Base-by-base conservation (phyloP, 2,113 vertebrate species). In the Chloebia gouldiae region DNA sequence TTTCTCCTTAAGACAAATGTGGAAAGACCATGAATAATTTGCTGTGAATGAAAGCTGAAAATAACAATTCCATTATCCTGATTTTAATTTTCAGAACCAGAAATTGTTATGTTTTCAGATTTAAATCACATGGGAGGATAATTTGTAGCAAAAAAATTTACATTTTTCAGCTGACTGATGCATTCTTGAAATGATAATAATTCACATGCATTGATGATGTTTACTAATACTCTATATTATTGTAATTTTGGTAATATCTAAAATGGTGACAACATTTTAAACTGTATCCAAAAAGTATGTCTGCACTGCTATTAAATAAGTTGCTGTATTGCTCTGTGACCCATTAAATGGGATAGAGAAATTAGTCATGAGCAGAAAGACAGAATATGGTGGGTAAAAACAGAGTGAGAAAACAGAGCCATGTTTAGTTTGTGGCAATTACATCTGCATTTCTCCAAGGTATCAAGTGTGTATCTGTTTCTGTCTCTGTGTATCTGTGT, bases 361-460 rank as follows among this genome's bases (percentile, higher is more conserved):
- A 91, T 70, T 60, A 85, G 47, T 83, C 69, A 39, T 70, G 45
- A 95, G 51, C 84, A 97, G 79, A 86, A 95, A 92, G 83, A 65
- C 90, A 92, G 85, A 96, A 61, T 92, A 81, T 91, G 47, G 78
- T 70, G 33, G n/a, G n/a, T 42, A 93, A 92, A 89, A 88, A 24
- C 47, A 77, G 76, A 95, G 47, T 53, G 78, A 94, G 81, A 96
- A 97, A 94, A 81, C 45, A 95, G 94, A 93, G 54, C 40, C 15
- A 8, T 64, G 37, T 90, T 86, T 78, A 75, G 42, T 79, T 87
- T 92, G 75, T 71, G 45, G 60, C 92, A 86, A 73, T 94, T 93
- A 70, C 11, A 87, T 56, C 33, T 86, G 44, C 42, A 66, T 71
- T 89, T 64, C 33, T 96, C 80, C 80, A 86, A 50, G 42, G 16